These are phyloP conservation scores for Subanguina moxae DNA, from an alignment of 1,140 invertebrate species.

Conservation along the genomic window DNA sequence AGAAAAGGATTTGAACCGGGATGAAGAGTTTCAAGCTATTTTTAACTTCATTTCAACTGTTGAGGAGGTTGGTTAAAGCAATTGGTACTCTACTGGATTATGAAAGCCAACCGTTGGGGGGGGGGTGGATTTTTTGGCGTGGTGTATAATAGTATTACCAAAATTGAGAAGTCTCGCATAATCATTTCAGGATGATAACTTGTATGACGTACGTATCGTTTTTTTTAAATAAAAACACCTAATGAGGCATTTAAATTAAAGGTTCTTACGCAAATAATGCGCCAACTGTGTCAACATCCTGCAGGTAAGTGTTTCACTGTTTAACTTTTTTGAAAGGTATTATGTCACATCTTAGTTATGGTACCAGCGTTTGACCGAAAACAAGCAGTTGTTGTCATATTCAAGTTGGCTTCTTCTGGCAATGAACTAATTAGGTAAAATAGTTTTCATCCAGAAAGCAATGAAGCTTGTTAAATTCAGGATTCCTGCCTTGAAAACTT, in stretches of 20 bases:
- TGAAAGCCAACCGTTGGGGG: neutral
- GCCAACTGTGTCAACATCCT: conserved; percentile 93
- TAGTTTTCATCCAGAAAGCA: too few species aligned
- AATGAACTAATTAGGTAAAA: conserved; percentile 76
- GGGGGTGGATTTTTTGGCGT: neutral
- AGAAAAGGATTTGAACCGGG: conserved; percentile 66
- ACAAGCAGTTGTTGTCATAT: conserved; percentile 86
- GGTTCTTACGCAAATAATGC: conserved; percentile 87
- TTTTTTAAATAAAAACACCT: too few species aligned
- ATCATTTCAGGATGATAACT: conserved; percentile 82
- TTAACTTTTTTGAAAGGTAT: neutral
- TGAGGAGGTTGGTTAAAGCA: conserved; percentile 71
- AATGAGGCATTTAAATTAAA: too few species aligned
- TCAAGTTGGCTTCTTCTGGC: conserved; percentile 87
- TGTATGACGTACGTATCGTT: conserved; percentile 72
- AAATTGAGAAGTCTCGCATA: conserved; percentile 20
- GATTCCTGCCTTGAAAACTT: conserved; percentile 86
- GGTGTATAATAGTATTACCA: neutral
- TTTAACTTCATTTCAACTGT: conserved; percentile 95
- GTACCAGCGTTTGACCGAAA: conserved; percentile 96
- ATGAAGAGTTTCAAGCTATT: conserved; percentile 95
- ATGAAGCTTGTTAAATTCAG: conserved; percentile 56
- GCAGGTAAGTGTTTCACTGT: conserved; percentile 73
- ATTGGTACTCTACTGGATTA: too few species aligned
- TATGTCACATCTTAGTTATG: neutral